Conservation (phyloP, 2,888 invertebrate genomes). For the Tortricodes alternella region DNA sequence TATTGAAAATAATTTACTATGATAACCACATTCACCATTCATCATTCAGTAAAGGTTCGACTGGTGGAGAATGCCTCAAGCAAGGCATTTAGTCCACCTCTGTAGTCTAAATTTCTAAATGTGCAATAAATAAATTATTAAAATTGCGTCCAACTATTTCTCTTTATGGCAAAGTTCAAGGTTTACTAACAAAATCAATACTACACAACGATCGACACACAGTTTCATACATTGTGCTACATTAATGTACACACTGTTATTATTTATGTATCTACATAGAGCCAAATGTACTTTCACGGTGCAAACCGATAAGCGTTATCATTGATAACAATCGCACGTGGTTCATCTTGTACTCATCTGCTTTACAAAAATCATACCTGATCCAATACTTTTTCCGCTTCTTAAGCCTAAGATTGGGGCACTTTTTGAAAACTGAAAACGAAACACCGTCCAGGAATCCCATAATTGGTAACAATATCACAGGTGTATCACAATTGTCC, state of each 20-base stretch:
- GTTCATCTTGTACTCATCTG: conserved; percentile 10
- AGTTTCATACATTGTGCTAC: conserved; percentile 11
- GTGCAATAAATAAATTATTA: background rate
- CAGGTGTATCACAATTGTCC: conserved; percentile 32
- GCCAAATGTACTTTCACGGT: conserved; percentile 3
- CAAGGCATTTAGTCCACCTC: no score
- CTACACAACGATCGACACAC: conserved; percentile 3
- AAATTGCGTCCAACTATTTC: background rate
- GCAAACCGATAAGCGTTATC: conserved; percentile 24
- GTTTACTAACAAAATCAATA: conserved; percentile 22
- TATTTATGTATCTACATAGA: background rate
- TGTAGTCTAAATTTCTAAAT: no score
- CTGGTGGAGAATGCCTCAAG: no score
- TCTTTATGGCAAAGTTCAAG: conserved; percentile 22
- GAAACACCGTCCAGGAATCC: conserved; percentile 33
- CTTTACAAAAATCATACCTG: conserved; percentile 24
- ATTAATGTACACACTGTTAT: background rate
- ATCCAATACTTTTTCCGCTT: conserved; percentile 21
- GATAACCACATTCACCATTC: no score
- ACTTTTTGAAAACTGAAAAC: conserved; percentile 34
- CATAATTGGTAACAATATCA: conserved; percentile 34
- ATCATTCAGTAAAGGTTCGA: no score
- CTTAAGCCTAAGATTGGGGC: conserved; percentile 32
- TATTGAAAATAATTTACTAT: no score
- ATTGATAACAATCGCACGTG: conserved; percentile 37